phyloP scores from a whole-genome alignment of 2,797 vertebrate genomes.

The Muscicapa comitata region DNA sequence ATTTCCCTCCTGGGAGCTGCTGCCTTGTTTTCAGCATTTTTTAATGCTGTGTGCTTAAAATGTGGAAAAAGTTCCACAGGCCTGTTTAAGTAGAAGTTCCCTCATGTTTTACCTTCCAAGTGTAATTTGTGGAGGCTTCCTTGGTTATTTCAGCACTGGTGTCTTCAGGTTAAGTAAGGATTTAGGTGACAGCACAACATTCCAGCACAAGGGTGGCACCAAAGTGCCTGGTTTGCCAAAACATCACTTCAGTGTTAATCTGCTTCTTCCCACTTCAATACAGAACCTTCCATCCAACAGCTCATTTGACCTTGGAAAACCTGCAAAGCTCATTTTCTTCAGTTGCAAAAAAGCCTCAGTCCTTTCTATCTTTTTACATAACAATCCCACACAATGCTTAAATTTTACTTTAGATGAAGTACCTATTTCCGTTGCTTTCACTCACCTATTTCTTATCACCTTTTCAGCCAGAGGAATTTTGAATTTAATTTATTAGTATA shows the following conservation, averaged over 20 bases:
- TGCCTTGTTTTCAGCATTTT: background rate
- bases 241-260: background rate
- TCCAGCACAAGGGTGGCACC: background rate
- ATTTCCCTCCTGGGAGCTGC: background rate
- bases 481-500: background rate
- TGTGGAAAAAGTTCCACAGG: background rate
- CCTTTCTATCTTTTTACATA: background rate
- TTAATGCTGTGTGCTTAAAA: background rate
- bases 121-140: background rate
- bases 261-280: background rate
- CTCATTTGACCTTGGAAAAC: background rate
- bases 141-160: background rate
- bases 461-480: background rate
- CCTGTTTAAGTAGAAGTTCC: background rate
- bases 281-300: background rate
- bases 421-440: background rate
- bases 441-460: background rate
- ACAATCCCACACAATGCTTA: background rate
- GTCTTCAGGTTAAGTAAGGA: background rate
- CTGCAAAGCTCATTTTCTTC: background rate
- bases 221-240: background rate
- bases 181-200: background rate
- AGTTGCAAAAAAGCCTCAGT: background rate
- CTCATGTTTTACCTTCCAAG: background rate
- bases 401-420: slow-evolving; percentile 10